These are phyloP conservation scores for Blastobasis adustella DNA, from an alignment of 2,888 invertebrate species.

Conservation along the genomic window DNA sequence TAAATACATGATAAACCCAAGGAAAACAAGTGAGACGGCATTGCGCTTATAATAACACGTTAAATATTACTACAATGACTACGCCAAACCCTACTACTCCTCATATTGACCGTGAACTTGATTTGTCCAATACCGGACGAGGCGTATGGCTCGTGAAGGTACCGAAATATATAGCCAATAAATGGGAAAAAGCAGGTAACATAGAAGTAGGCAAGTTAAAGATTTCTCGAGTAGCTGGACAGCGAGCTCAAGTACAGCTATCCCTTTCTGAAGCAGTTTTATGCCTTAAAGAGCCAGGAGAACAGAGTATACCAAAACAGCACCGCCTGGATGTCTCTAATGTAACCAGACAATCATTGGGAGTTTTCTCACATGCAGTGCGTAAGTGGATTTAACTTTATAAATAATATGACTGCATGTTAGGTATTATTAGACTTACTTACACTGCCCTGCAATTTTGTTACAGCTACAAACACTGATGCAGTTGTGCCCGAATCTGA, in stretches of 20 bases:
- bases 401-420: background rate
- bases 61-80: constrained; percentile 20
- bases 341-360: constrained; percentile 92
- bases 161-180: constrained; percentile 95
- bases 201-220: constrained; percentile 95
- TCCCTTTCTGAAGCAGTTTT: constrained; percentile 87
- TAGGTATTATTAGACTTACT: background rate
- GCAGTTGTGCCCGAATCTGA: constrained; percentile 84
- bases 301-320: constrained; percentile 91
- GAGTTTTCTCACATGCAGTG: constrained; percentile 90
- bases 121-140: constrained; percentile 90
- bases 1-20: no score
- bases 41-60: no score
- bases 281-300: constrained; percentile 83
- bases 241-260: constrained; percentile 91
- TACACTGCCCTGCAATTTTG: background rate
- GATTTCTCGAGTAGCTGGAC: constrained; percentile 86
- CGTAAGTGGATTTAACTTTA: constrained; percentile 71
- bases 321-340: constrained; percentile 94
- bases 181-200: constrained; percentile 96
- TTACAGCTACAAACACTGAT: constrained; percentile 76
- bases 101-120: constrained; percentile 86
- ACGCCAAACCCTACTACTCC: constrained; percentile 35
- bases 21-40: no score
- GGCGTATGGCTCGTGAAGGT: constrained; percentile 98